Evolutionary conservation across 2,797 vertebrate species (phyloP).

Genomic region (Chiloscyllium punctatum): DNA sequence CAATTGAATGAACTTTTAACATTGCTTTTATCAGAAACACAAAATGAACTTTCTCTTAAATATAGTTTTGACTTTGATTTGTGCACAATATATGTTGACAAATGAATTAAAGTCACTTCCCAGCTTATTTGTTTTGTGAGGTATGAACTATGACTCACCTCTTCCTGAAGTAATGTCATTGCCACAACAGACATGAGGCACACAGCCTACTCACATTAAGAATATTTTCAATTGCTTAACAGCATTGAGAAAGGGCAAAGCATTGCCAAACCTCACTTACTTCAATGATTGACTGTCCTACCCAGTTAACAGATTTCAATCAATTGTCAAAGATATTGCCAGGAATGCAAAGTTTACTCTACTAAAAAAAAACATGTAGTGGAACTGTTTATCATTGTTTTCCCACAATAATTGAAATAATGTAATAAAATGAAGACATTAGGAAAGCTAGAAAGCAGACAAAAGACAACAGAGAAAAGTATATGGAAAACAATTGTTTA

Average conservation of each 20-base stretch:
- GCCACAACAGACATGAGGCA: not conserved
- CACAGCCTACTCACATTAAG: not conserved
- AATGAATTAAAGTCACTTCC: not conserved
- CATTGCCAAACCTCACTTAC: not conserved
- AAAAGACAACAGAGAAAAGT: not conserved
- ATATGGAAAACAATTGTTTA: not conserved
- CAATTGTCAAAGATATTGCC: not conserved
- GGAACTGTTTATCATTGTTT: not conserved
- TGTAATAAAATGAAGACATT: not conserved
- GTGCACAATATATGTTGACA: not conserved
- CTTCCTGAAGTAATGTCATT: not conserved
- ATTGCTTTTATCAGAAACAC: not conserved
- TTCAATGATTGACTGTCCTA: constrained; percentile 9
- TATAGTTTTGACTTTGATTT: not conserved
- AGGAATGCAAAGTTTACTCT: not conserved
- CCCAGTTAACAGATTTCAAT: not conserved
- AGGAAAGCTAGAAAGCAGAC: not conserved
- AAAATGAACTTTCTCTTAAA: not conserved
- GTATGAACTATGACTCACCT: constrained; percentile 20
- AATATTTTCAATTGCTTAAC: not conserved
- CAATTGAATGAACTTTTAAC: not conserved
- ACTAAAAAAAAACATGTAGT: not conserved
- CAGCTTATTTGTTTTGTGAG: not conserved
- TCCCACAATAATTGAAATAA: not conserved
- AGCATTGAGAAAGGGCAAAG: not conserved